Percentiles rank a stretch among this genome's conserved stretches.
Evolutionary conservation across 2,113 vertebrate species (phyloP).

Genomic region (Varanus salvator): DNA sequence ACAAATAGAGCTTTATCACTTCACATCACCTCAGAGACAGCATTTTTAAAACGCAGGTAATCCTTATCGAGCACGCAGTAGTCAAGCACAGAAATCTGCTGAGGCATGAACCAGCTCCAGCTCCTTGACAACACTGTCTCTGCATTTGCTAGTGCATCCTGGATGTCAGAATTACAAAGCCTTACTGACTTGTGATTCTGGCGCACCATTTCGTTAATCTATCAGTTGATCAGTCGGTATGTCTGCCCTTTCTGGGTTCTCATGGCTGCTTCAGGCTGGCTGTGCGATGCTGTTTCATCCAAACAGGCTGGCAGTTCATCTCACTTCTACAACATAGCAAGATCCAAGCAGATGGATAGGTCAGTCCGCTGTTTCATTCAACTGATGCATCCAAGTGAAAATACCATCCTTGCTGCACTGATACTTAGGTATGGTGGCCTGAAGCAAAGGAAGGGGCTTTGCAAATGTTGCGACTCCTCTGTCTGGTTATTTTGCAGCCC

Average conservation of each 20-base stretch:
- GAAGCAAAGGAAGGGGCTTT: constrained; percentile 15
- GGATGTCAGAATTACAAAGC: not conserved
- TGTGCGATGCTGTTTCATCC: not conserved
- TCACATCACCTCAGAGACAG: not conserved
- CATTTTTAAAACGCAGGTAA: not conserved
- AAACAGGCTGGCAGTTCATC: constrained; percentile 15
- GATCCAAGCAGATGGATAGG: constrained; percentile 30
- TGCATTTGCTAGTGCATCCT: not conserved
- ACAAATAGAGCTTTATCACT: too few species aligned
- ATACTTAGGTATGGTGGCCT: constrained; percentile 19
- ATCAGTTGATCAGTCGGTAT: too few species aligned
- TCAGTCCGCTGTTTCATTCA: not conserved
- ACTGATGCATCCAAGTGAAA: constrained; percentile 3
- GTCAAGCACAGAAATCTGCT: not conserved
- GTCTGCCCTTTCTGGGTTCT: not conserved
- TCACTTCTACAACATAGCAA: not conserved
- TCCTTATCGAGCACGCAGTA: not conserved
- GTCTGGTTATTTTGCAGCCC: not conserved
- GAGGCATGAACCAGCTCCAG: not conserved
- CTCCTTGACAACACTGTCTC: not conserved
- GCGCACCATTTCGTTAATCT: not conserved
- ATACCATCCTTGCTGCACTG: not conserved
- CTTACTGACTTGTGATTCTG: not conserved
- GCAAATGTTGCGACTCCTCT: constrained; percentile 16
- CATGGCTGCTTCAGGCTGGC: not conserved